These are phyloP conservation scores for Plectropomus leopardus DNA, from an alignment of 2,113 vertebrate genomes.

Conservation along the genomic window DNA sequence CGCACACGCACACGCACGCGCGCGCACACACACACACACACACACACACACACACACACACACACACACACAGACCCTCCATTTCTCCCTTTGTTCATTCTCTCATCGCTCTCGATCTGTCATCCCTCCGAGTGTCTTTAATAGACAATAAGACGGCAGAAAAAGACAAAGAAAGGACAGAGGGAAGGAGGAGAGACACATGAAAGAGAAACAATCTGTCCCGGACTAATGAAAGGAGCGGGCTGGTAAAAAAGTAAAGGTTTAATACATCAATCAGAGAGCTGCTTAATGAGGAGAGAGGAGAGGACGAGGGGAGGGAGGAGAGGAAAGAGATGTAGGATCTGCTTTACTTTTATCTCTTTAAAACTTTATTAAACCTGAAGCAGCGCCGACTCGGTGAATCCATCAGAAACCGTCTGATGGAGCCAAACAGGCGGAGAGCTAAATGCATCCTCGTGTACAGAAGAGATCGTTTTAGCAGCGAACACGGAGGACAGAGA, in stretches of 20 bases:
- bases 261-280: slow-evolving; percentile 46
- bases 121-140: slow-evolving; percentile 28
- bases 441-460: neutral
- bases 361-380: slow-evolving; percentile 40
- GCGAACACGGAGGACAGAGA: neutral
- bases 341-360: slow-evolving; percentile 28
- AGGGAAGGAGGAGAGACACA: slow-evolving; percentile 19
- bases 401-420: neutral
- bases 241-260: slow-evolving; percentile 30
- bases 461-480: neutral
- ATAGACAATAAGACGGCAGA: slow-evolving; percentile 45
- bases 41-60: too few species aligned
- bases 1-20: too few species aligned
- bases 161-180: slow-evolving; percentile 32
- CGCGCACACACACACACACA: too few species aligned
- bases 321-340: too few species aligned
- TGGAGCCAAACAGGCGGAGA: neutral
- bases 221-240: slow-evolving; percentile 33
- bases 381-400: neutral
- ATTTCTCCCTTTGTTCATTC: slow-evolving; percentile 44
- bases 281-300: slow-evolving; percentile 51
- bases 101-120: slow-evolving; percentile 20
- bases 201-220: slow-evolving; percentile 57
- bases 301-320: neutral
- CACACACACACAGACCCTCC: neutral